These are phyloP conservation scores for Tympanuchus pallidicinctus DNA, from an alignment of 2,113 vertebrate species.

Conservation along the genomic window DNA sequence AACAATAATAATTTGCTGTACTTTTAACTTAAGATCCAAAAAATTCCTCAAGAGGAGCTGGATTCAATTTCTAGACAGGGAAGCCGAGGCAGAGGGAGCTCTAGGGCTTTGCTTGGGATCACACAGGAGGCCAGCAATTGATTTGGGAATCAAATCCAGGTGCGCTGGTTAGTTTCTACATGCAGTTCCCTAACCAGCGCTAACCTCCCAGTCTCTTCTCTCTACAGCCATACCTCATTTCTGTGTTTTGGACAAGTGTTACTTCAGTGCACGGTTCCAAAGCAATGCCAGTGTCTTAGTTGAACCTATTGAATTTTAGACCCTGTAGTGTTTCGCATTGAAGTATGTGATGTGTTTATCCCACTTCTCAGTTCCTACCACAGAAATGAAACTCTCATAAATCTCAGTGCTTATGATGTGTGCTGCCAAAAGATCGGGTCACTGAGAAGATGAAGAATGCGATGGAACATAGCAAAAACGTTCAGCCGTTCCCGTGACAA, in stretches of 20 bases:
- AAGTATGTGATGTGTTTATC: background rate
- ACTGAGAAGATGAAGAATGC: background rate
- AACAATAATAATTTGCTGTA: background rate
- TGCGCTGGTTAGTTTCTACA: background rate
- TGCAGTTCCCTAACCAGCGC: background rate
- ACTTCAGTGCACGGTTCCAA: background rate
- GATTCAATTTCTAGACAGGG: conserved; percentile 5
- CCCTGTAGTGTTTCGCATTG: background rate
- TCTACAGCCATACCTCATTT: background rate
- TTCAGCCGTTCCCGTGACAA: background rate
- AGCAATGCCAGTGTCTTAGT: background rate
- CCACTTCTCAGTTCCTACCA: background rate
- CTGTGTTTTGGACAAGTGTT: background rate
- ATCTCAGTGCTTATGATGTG: background rate
- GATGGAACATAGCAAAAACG: background rate
- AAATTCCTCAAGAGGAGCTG: background rate
- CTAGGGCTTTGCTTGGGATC: background rate
- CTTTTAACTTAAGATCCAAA: background rate
- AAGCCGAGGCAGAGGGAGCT: background rate
- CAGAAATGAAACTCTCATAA: background rate
- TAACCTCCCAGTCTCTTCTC: background rate
- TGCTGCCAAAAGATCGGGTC: background rate
- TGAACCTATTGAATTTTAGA: background rate
- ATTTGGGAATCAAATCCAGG: conserved; percentile 6
- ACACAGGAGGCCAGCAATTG: background rate